These are phyloP conservation scores for Chiroxiphia lanceolata DNA, from an alignment of 2,797 vertebrate genomes.

Conservation along the genomic window DNA sequence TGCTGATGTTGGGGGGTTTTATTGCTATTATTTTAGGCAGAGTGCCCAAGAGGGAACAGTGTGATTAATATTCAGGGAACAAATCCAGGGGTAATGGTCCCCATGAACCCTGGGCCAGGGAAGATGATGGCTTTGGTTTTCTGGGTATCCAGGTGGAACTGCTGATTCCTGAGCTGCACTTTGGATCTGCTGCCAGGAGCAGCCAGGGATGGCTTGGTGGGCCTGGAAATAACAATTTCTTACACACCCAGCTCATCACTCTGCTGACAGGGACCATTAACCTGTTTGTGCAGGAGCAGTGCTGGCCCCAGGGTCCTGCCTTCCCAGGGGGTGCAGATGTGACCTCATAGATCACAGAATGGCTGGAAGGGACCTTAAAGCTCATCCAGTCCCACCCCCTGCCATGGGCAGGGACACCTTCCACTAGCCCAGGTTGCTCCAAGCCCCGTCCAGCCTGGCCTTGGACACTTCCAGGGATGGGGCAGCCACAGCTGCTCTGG, in stretches of 20 bases:
- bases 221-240: background rate
- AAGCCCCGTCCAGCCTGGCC: background rate
- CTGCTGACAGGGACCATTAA: background rate
- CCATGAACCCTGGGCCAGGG: rapidly evolving
- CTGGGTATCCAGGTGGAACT: background rate
- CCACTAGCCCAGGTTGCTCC: background rate
- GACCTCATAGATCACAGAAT: background rate
- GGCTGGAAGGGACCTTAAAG: rapidly evolving
- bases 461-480: background rate
- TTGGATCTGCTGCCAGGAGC: background rate
- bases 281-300: too few relatives aligned
- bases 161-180: background rate
- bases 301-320: background rate
- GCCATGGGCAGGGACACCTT: background rate
- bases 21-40: background rate
- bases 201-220: background rate
- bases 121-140: background rate
- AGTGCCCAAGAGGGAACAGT: background rate
- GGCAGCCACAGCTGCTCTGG: too few relatives aligned
- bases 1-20: background rate
- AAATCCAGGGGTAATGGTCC: conserved; percentile 11
- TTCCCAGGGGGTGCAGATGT: background rate
- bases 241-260: background rate
- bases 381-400: rapidly evolving
- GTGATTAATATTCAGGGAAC: conserved; percentile 3